Percentiles rank a stretch among this genome's conserved stretches.
phyloP scores from a whole-genome alignment of 2,888 invertebrate species.

The Trachelus tabidus region DNA sequence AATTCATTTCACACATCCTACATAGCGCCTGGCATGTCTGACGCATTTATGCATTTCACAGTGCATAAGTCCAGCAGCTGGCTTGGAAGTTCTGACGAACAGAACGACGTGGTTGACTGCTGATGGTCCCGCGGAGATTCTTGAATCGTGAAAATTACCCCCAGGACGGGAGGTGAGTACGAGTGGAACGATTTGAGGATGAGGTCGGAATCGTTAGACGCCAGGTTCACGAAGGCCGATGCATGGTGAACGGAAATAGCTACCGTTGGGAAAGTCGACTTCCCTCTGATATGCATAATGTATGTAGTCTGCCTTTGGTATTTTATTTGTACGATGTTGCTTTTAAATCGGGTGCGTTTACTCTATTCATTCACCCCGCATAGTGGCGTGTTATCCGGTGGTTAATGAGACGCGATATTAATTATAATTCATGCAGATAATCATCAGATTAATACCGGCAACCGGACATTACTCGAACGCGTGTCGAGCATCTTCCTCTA shows the following conservation, averaged over 20 bases:
- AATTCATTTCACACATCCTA: slow-evolving; percentile 43
- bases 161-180: not conserved
- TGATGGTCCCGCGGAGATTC: slow-evolving; percentile 23
- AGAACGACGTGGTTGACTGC: slow-evolving; percentile 35
- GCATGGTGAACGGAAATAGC: not conserved
- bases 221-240: not conserved
- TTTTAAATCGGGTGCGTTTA: not conserved
- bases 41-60: slow-evolving; percentile 61
- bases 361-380: not conserved
- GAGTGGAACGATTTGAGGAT: not conserved
- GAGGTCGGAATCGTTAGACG: not conserved
- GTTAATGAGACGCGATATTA: slow-evolving; percentile 48
- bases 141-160: slow-evolving; percentile 46
- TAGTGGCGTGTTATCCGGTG: slow-evolving; percentile 9
- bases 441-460: slow-evolving; percentile 48
- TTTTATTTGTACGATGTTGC: not conserved
- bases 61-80: slow-evolving; percentile 58
- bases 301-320: not conserved
- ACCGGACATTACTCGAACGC: slow-evolving; percentile 12
- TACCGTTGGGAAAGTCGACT: not conserved
- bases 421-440: slow-evolving; percentile 50
- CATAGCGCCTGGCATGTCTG: slow-evolving; percentile 31
- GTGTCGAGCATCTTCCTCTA: slow-evolving; percentile 15
- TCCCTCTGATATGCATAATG: not conserved
- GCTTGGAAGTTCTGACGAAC: slow-evolving; percentile 42